Percentiles rank a stretch among this genome's conserved stretches.
Conservation (phyloP, 2,113 vertebrate species). For the Abramis brama region DNA sequence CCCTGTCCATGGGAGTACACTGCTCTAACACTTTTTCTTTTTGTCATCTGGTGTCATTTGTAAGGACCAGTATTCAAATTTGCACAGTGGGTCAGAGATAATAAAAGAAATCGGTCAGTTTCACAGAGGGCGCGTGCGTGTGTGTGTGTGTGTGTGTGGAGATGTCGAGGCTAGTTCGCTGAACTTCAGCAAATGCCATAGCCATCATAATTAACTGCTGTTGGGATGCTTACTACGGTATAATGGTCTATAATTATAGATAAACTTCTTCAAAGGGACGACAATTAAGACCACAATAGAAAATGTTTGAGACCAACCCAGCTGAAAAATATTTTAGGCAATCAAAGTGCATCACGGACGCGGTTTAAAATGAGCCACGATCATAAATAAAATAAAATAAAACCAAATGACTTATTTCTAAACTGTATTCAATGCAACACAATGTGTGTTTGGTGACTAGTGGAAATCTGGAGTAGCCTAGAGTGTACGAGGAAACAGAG, state of each 20-base stretch:
- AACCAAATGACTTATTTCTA: neutral
- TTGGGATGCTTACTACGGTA: neutral
- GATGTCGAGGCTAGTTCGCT: neutral
- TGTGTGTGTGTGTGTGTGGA: neutral
- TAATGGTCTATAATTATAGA: constrained; percentile 32
- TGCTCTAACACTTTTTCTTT: constrained; percentile 49
- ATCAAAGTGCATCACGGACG: neutral
- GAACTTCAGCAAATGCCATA: constrained; percentile 15
- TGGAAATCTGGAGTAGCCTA: neutral
- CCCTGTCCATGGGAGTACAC: constrained; percentile 54
- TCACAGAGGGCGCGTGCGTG: neutral
- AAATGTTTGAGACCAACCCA: neutral
- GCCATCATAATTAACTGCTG: neutral
- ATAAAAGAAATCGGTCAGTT: neutral
- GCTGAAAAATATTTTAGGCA: neutral
- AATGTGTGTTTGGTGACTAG: neutral
- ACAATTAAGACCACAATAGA: constrained; percentile 16
- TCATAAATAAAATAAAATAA: neutral
- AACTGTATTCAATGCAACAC: neutral
- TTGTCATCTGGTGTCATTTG: constrained; percentile 48
- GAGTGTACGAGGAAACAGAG: constrained; percentile 62
- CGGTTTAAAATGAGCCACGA: neutral
- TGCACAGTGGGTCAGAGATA: neutral
- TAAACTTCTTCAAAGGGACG: constrained; percentile 23
- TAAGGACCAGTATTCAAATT: neutral